Evolutionary conservation across 1,140 invertebrate genomes (phyloP), one percentile per base, ranked within the genome.

Genomic region (Pseudoatta argentina): DNA sequence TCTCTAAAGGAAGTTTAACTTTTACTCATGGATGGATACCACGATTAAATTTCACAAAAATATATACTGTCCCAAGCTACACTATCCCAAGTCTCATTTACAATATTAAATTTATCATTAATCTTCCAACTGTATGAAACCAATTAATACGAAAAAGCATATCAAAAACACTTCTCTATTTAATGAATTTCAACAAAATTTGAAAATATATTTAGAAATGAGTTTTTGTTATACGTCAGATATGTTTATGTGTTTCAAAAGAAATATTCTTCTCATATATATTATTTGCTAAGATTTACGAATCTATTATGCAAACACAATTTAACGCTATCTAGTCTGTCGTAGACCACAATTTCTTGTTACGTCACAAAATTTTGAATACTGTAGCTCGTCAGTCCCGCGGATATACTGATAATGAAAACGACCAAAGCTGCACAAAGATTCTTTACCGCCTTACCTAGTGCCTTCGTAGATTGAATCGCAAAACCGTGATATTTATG

Each of bases 401-500:
- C 59, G 59, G 61, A 78, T 78, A 24, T 21, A 34, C 76, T 78
- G 44, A 66, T 78, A 51, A 82, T 82, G 61, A 75, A 64, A 61
- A 59, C 71, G 44, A 76, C 57, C 39, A 75, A 75, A 73, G 27
- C 71, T 85, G 18, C 27, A 75, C 81, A 76, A 75, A 75, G 55
- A 57, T 27, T 64, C 27, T n/a, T 63, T 75, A 61, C 71, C 44
- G 16, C n/a, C 18, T 76, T 39, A 39, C 48, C 39, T 51, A 18
- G 57, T 48, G 67, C 39, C 63, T 73, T 59, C 6, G 16, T 53
- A 81, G 76, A 87, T 87, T 87, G 76, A 34, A 87, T 73, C 18
- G 39, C 27, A 12, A 82, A 87, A 67, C 27, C 30, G 34, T 66
- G 51, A 59, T 87, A 66, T 88, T 88, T 83, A 69, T n/a, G 53